Base-by-base conservation (phyloP, 2,888 invertebrate species). In the Teinopalpus imperialis region DNA sequence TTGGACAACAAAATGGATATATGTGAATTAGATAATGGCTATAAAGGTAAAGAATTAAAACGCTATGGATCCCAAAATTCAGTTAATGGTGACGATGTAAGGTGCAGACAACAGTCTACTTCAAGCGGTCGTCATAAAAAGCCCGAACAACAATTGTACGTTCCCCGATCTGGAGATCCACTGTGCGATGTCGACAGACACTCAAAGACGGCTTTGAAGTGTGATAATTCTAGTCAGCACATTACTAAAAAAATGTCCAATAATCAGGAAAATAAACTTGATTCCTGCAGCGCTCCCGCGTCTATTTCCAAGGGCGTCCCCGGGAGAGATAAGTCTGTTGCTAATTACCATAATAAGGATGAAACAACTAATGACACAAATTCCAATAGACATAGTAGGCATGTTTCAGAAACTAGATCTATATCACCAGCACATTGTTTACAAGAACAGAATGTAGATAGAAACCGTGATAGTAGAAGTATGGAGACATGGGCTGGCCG, bases 391-490 rank as follows among this genome's bases (percentile, higher is more conserved):
- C 70, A 78, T 48, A 77, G 74, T 56, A 82, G 90, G 53, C 91
- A 92, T 78, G 90, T 90, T 48, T 93, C 93, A 23, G 93, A 93
- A 72, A 91, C 93, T 44, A 90, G 93, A 60, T 90, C 90, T 54
- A 81, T 90, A 66, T 89, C 90, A 54, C 89, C 90, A 18, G 74
- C 71, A 53, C 75, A 76, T 50, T 53, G 57, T 61, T 53, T 63
- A 44, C 67, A 82, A 57, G 87, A 89, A 43, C 70, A 80, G 49
- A 83, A 79, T 57, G 67, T 67, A 43, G 90, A 90, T 59, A 79
- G 91, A 57, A 90, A 89, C 57, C 82, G 93, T 58, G 94, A 94
- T 57, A 92, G 93, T 40, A 90, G 93, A 59, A 94, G 94, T 67
- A 92, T 93, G 69, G 94, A 94, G 70, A 92, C 92, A 21, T 85